Conservation (phyloP, 1,140 invertebrate species). For the Zaprionus africanus region DNA sequence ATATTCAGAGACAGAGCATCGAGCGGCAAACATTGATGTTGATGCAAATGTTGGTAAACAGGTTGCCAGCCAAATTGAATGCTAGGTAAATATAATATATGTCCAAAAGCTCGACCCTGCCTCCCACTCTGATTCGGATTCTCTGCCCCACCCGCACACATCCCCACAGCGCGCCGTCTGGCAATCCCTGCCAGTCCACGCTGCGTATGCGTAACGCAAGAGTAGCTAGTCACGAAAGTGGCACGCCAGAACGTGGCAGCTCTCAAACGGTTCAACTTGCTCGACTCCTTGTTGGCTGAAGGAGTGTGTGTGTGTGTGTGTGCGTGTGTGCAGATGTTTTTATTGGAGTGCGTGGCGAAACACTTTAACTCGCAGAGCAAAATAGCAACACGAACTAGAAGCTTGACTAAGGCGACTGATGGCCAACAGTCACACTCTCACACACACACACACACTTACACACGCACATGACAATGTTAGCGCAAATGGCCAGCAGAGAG, state of each 20-base stretch:
- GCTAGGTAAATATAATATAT: constrained; percentile 58
- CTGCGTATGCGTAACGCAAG: constrained; percentile 72
- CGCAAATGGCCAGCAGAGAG: constrained; percentile 32
- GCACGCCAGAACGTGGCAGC: constrained; percentile 45
- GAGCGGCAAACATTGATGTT: constrained; percentile 38
- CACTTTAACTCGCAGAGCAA: constrained; percentile 71
- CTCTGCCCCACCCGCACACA: neutral
- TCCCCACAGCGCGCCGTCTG: constrained; percentile 7
- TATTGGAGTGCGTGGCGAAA: constrained; percentile 80
- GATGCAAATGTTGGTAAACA: constrained; percentile 53
- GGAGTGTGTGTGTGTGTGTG: constrained; percentile 43
- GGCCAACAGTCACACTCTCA: constrained; percentile 43
- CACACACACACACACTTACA: constrained; percentile 16
- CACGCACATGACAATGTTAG: neutral
- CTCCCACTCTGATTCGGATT: constrained; percentile 19
- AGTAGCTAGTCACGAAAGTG: constrained; percentile 68
- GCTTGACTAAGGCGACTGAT: constrained; percentile 34
- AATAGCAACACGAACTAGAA: constrained; percentile 54
- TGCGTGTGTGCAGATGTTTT: constrained; percentile 74
- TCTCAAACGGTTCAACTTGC: constrained; percentile 37
- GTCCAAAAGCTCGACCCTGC: constrained; percentile 29
- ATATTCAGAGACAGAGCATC: constrained; percentile 1
- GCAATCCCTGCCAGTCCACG: constrained; percentile 52
- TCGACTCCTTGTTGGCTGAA: constrained; percentile 12
- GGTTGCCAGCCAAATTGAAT: constrained; percentile 56